Conservation (phyloP, 2,113 vertebrate genomes). For the Psophia crepitans region DNA sequence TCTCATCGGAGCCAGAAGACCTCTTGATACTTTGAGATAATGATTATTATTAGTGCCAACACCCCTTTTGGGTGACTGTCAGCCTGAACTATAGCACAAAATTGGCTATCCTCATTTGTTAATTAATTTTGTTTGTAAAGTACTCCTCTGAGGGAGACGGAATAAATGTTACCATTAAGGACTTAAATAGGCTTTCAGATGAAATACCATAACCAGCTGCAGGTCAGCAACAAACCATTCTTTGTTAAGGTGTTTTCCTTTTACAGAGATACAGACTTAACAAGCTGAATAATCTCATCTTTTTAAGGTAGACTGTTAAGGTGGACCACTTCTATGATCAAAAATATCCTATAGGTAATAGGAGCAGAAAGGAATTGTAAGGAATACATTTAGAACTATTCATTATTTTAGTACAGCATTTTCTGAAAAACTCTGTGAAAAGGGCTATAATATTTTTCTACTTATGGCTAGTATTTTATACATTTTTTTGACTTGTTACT, state of each 20-base stretch:
- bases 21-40: slow-evolving; percentile 7
- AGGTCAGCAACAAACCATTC: slow-evolving; percentile 61
- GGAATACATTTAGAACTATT: neutral
- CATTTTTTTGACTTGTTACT: neutral
- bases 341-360: neutral
- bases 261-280: slow-evolving; percentile 56
- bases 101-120: neutral
- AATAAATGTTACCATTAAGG: slow-evolving; percentile 59
- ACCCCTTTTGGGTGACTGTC: slow-evolving; percentile 10
- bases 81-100: neutral
- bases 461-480: neutral
- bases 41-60: slow-evolving; percentile 33
- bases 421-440: neutral
- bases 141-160: slow-evolving; percentile 22
- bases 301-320: slow-evolving; percentile 66
- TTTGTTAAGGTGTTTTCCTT: slow-evolving; percentile 62
- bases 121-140: slow-evolving; percentile 60
- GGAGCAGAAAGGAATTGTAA: neutral
- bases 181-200: slow-evolving; percentile 55
- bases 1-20: neutral
- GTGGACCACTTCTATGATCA: neutral
- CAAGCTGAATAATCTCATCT: slow-evolving; percentile 53
- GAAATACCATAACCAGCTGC: slow-evolving; percentile 57
- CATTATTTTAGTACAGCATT: neutral
- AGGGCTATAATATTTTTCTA: neutral